These are phyloP conservation scores for Graptemys geographica DNA, from an alignment of 2,797 vertebrate genomes.

Conservation along the genomic window DNA sequence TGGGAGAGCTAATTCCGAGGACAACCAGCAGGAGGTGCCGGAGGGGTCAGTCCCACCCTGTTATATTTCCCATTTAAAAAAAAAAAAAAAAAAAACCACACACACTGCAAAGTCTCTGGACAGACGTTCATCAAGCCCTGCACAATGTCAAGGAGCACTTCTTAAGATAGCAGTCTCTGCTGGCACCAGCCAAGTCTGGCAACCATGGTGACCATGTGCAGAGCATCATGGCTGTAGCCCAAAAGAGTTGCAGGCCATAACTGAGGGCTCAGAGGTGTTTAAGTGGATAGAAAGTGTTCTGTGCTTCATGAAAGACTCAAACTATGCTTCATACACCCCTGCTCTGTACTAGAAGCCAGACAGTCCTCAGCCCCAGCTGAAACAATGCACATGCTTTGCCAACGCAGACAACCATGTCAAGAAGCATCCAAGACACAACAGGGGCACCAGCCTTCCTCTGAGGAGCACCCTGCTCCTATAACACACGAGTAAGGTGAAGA, in stretches of 20 bases:
- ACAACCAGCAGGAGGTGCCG: too few species aligned
- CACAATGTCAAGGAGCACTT: background rate
- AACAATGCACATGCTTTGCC: background rate
- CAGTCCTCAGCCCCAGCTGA: background rate
- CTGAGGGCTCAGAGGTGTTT: background rate
- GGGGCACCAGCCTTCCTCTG: background rate
- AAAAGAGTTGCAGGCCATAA: background rate
- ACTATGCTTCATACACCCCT: background rate
- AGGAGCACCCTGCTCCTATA: background rate
- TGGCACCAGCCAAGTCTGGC: background rate
- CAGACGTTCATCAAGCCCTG: background rate
- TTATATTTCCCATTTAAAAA: background rate
- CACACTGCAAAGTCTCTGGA: background rate
- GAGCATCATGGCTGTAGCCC: background rate
- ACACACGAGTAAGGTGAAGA: too few species aligned
- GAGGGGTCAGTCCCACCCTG: too few species aligned
- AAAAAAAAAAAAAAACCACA: background rate
- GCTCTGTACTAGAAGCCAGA: background rate
- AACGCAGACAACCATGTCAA: background rate
- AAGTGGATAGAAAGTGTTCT: background rate
- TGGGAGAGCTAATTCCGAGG: too few species aligned
- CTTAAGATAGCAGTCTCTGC: background rate
- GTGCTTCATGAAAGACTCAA: background rate
- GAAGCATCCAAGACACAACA: background rate
- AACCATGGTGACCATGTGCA: background rate